Evolutionary conservation across 2,797 vertebrate species (phyloP), one percentile per base, ranked within the genome.

Genomic region (Myotis pilosus): DNA sequence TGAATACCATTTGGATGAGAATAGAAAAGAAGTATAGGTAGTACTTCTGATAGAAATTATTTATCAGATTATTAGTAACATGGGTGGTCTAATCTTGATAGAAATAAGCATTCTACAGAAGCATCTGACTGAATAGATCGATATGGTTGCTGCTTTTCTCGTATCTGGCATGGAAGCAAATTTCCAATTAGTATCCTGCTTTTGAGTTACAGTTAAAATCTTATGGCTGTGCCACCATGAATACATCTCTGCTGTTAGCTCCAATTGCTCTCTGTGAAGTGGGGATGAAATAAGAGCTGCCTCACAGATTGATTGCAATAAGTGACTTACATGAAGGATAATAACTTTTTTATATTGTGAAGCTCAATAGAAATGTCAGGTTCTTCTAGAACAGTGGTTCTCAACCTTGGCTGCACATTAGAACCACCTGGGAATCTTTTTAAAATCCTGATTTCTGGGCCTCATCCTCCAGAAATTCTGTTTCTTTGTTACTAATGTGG

Each of bases 91-190:
- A 33, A 53, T 87, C 41, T 92, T 92, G 55, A 57, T 87, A 87
- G 38, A 90, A 87, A 87, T 87, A 86, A 91, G 25, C 17, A 28
- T 80, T 84, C 38, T 85, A 49, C 38, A 74, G 66, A 94, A 93
- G 51, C 10, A 6, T n/a, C 13, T 57, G 19, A 36, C 22, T 75
- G 28, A 23, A 41, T 30, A 60, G 62, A 82, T 44, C 30, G 17
- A 66, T 90, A 28, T 47, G 11, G 53, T 64, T 92, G 55, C 22
- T 88, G 28, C 30, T 87, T 62, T 89, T 91, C 28, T 92, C 68
- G 28, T 49, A 81, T 74, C 71, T 82, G 79, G 19, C 36, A n/a
- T 51, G 51, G 36, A 87, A 47, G 41, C 64, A 95, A 30, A 33
- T 86, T 94, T 88, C 68, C 33, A 74, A 62, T 22, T 92, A 41